These are phyloP conservation scores for Elgaria multicarinata DNA, from an alignment of 2,113 vertebrate genomes.

Conservation along the genomic window DNA sequence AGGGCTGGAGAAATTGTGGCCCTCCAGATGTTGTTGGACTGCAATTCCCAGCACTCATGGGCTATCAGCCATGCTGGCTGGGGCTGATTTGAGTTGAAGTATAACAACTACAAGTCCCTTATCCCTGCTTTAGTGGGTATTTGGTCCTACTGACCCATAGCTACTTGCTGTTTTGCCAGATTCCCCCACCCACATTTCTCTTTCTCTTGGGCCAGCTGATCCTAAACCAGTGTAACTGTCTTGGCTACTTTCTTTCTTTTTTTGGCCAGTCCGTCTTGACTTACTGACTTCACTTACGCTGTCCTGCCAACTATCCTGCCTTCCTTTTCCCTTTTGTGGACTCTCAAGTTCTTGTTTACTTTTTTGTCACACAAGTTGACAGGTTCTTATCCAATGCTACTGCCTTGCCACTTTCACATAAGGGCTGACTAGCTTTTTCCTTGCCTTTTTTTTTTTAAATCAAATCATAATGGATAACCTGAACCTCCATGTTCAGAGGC, in stretches of 20 bases:
- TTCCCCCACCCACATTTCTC: neutral
- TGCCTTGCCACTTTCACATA: neutral
- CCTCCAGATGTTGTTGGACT: neutral
- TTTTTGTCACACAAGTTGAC: neutral
- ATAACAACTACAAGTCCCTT: neutral
- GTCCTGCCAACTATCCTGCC: neutral
- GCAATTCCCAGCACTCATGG: neutral
- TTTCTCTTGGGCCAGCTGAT: neutral
- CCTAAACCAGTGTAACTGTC: neutral
- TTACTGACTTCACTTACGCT: no score
- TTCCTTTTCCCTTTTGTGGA: neutral
- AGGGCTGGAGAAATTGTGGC: neutral
- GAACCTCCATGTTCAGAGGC: neutral
- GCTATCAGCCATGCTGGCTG: neutral
- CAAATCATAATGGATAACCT: neutral
- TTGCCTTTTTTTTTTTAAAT: neutral
- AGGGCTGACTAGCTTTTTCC: neutral
- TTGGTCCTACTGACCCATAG: neutral
- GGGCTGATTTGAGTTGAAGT: neutral
- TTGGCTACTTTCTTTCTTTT: fast-evolving
- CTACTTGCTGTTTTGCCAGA: neutral
- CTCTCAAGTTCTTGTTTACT: neutral
- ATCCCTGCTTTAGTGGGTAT: neutral
- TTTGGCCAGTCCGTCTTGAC: neutral
- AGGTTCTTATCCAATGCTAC: neutral